Evolutionary conservation across 2,888 invertebrate genomes (phyloP).

Genomic region (Dicyrtoma fusca): DNA sequence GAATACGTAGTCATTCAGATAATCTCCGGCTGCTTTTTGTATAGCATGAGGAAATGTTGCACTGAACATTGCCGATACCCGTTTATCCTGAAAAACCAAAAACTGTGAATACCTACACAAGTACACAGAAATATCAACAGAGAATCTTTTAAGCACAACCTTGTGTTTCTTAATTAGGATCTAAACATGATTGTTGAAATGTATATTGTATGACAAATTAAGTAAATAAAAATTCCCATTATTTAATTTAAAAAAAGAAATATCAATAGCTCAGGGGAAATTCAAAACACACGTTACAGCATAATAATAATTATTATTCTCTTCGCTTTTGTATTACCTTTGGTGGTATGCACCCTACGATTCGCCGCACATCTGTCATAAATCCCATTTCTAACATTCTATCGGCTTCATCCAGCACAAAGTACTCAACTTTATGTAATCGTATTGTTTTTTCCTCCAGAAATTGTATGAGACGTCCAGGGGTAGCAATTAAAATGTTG

Average conservation of each 20-base stretch:
- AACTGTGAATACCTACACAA: too few relatives aligned
- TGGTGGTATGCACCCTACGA: constrained; percentile 67
- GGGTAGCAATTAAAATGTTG: constrained; percentile 74
- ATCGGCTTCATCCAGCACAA: constrained; percentile 83
- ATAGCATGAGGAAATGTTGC: constrained; percentile 75
- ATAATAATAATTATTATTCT: too few relatives aligned
- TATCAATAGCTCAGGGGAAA: too few relatives aligned
- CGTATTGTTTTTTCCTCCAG: constrained; percentile 65
- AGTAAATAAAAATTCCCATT: too few relatives aligned
- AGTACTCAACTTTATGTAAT: constrained; percentile 66
- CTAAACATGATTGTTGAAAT: too few relatives aligned
- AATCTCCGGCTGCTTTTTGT: constrained; percentile 78
- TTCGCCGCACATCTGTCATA: constrained; percentile 63
- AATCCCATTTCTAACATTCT: constrained; percentile 80
- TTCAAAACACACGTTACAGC: too few relatives aligned
- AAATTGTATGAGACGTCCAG: constrained; percentile 72
- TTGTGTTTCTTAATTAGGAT: too few relatives aligned
- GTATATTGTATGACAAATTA: too few relatives aligned
- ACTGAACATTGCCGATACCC: constrained; percentile 74
- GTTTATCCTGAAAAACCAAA: constrained; percentile 61
- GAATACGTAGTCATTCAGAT: constrained; percentile 77
- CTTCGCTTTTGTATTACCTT: constrained; percentile 62
- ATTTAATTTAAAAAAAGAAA: too few relatives aligned
- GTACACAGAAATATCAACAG: too few relatives aligned
- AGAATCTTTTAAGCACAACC: too few relatives aligned